Conservation (phyloP, 2,797 vertebrate genomes). For the Gouania willdenowi region DNA sequence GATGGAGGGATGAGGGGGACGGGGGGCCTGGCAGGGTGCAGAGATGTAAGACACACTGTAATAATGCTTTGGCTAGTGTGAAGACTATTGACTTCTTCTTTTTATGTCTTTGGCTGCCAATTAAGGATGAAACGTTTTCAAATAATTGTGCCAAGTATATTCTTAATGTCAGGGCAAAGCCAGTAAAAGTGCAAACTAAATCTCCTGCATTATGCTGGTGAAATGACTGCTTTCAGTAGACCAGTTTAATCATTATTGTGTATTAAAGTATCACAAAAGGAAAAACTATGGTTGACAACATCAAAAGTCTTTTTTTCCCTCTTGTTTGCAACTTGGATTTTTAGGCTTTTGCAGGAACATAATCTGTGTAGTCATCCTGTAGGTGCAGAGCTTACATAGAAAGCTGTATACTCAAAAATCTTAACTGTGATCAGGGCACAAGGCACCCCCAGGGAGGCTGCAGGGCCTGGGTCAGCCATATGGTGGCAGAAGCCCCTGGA, state of each 20-base stretch:
- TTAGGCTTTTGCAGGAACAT: constrained; percentile 83
- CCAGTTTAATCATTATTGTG: neutral
- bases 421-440: constrained; percentile 79
- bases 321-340: constrained; percentile 66
- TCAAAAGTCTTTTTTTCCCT: constrained; percentile 1
- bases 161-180: constrained; percentile 68
- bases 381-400: constrained; percentile 65
- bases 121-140: constrained; percentile 73
- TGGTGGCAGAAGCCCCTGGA: constrained; percentile 88
- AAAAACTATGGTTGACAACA: neutral
- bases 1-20: constrained; percentile 66
- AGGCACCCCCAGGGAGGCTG: constrained; percentile 80
- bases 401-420: constrained; percentile 70
- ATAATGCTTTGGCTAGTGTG: constrained; percentile 64
- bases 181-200: constrained; percentile 47
- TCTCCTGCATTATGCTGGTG: constrained; percentile 8
- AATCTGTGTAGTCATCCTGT: constrained; percentile 84
- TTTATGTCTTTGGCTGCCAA: constrained; percentile 58
- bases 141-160: constrained; percentile 66
- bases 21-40: constrained; percentile 64
- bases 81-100: constrained; percentile 63
- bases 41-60: constrained; percentile 74
- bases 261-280: neutral
- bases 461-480: constrained; percentile 88
- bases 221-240: constrained; percentile 25